Percentiles rank a stretch among this genome's conserved stretches.
Evolutionary conservation across 2,888 invertebrate genomes (phyloP).

Genomic region (Amblyteles armatorius): DNA sequence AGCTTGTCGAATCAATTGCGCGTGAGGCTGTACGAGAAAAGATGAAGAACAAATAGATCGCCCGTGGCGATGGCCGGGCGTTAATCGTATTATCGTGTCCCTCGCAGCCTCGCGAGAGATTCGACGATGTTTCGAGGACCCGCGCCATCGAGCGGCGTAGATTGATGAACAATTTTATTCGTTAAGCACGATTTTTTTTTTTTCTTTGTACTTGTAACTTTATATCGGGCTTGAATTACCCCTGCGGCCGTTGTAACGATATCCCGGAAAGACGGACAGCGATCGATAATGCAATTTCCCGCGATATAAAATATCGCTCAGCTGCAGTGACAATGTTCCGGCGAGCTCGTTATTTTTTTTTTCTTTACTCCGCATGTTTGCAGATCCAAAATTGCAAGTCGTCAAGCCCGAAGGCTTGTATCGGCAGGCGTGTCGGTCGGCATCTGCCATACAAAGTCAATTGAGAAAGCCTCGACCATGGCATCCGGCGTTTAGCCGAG

Average conservation of each 20-base stretch:
- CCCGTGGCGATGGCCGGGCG: slow-evolving; percentile 51
- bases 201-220: neutral
- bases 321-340: neutral
- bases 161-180: neutral
- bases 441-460: slow-evolving; percentile 5
- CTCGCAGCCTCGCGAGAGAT: slow-evolving; percentile 17
- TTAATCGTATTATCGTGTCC: slow-evolving; percentile 62
- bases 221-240: neutral
- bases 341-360: neutral
- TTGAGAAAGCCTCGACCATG: slow-evolving; percentile 55
- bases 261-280: neutral
- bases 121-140: neutral
- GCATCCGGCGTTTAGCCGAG: slow-evolving; percentile 45
- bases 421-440: neutral
- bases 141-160: neutral
- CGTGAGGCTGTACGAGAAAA: slow-evolving; percentile 13
- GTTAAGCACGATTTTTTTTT: neutral
- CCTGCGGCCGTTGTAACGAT: neutral
- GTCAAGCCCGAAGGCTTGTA: neutral
- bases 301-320: neutral
- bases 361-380: neutral
- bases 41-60: slow-evolving; percentile 55
- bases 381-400: neutral
- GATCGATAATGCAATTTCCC: neutral
- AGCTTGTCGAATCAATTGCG: neutral